Percentiles rank a stretch among this genome's conserved stretches.
Conservation (phyloP, 2,113 vertebrate species). For the Peromyscus californicus region DNA sequence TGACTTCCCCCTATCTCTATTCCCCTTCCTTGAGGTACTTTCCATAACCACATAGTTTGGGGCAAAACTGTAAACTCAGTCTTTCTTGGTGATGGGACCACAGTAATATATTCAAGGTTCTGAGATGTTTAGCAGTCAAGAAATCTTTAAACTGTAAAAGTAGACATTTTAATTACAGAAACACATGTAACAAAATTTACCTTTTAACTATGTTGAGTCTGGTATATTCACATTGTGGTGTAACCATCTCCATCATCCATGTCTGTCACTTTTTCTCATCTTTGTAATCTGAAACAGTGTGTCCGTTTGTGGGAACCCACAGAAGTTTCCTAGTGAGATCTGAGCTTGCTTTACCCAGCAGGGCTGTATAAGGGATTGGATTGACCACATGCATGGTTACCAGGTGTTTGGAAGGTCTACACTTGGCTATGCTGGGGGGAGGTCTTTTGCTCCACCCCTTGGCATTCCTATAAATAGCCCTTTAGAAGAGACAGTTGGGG, state of each 20-base stretch:
- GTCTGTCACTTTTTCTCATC: background rate
- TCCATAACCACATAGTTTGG: background rate
- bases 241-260: fast-evolving
- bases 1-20: no score
- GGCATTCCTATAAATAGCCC: no score
- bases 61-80: background rate
- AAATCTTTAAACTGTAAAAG: background rate
- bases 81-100: background rate
- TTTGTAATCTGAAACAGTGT: background rate
- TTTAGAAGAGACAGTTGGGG: no score
- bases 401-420: no score
- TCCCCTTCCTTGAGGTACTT: background rate
- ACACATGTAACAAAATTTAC: background rate
- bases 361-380: no score
- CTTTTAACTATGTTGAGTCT: background rate
- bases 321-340: no score
- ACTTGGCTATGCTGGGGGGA: no score
- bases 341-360: no score
- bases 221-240: fast-evolving
- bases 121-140: background rate
- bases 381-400: no score
- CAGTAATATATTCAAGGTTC: background rate
- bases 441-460: no score
- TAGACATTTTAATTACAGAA: background rate
- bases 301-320: no score